Evolutionary conservation across 2,797 vertebrate genomes (phyloP), one percentile per base, ranked within the genome.

Genomic region (Kryptopterus vitreolus): DNA sequence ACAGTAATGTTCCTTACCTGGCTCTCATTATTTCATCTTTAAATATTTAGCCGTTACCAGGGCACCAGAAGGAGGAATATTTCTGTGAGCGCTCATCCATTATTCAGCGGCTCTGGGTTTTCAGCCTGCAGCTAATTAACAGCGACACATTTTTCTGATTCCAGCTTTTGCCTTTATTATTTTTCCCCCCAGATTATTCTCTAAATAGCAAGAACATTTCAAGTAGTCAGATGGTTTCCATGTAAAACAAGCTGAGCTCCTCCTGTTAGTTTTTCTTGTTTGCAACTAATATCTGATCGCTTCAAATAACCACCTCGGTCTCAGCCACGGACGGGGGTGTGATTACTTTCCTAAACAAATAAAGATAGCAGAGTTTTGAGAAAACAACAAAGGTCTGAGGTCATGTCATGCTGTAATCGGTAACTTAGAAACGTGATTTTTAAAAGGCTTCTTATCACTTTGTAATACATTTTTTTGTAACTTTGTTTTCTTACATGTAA

Each of bases 21-120:
- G 22, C 35, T 59, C 61, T 53, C 15, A 68, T 68, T 73, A 82
- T 58, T 16, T 53, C 33, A 71, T 58, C 62, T 82, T 82, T 52
- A 82, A 78, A 78, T 63, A 82, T 78, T 77, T 73, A 82, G 61
- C 61, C 20, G 69, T 68, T 52, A 24, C 70, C 33, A 35, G 9
- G 81, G 57, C 35, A 66, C 20, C 43, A 43, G 24, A 53, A 77
- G 9, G 59, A 59, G 26, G 59, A 55, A 78, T 43, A 78, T 77
- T 66, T 48, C 76, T 68, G 16, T 58, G 58, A 73, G 35, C 29
- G 6, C 22, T 61, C 38, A n/a, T 82, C n/a, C 59, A 78, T 82
- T 68, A 78, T 82, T 82, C 31, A 82, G 52, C 3, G 8, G 24
- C 48, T 76, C 80, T n/a, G n/a, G n/a, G n/a, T 26, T 81, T 69